Evolutionary conservation across 2,888 invertebrate genomes (phyloP).

Genomic region (Spilarctia lutea): DNA sequence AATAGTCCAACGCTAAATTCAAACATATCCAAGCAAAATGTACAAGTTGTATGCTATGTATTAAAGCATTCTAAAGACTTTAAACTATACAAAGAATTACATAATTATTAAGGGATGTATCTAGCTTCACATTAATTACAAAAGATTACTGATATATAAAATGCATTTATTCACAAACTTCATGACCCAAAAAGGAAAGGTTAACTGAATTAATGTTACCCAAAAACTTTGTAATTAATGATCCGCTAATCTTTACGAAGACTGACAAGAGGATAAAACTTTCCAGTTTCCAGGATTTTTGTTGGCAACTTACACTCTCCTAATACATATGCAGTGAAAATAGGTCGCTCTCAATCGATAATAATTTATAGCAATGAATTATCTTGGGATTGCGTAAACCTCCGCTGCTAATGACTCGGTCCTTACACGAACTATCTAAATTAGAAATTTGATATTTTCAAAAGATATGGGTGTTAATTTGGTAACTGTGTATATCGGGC

Average conservation of each 20-base stretch:
- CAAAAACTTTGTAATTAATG: constrained; percentile 74
- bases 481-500: constrained; percentile 44
- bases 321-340: constrained; percentile 34
- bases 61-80: constrained; percentile 58
- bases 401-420: constrained; percentile 43
- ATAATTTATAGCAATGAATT: constrained; percentile 40
- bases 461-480: constrained; percentile 53
- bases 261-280: constrained; percentile 65
- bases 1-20: constrained; percentile 17
- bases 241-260: constrained; percentile 68
- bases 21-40: constrained; percentile 20
- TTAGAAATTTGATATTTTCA: constrained; percentile 55
- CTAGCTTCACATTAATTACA: constrained; percentile 34
- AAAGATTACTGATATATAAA: constrained; percentile 45
- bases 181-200: constrained; percentile 59
- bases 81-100: constrained; percentile 66
- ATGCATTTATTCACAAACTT: constrained; percentile 58
- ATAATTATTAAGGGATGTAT: constrained; percentile 54
- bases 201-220: constrained; percentile 67
- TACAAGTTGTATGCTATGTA: constrained; percentile 12
- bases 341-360: constrained; percentile 36
- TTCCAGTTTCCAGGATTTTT: constrained; percentile 40
- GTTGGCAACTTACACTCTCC: constrained; percentile 21
- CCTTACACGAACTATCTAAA: constrained; percentile 47
- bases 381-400: constrained; percentile 42